Evolutionary conservation across 2,888 invertebrate genomes (phyloP).

Genomic region (Unio pictorum): DNA sequence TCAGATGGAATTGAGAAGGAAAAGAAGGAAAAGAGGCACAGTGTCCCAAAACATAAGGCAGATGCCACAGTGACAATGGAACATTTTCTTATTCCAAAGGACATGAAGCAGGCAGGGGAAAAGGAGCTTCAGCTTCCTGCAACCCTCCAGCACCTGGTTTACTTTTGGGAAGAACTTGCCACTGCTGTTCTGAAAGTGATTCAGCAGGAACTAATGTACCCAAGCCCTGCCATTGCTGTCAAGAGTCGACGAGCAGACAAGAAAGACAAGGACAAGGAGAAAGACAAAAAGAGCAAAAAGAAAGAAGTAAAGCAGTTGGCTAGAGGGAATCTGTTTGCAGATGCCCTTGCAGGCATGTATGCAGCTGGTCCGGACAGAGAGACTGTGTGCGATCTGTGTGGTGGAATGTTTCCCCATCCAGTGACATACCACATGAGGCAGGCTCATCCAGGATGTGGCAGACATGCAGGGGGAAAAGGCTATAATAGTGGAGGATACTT

Average conservation of each 20-base stretch:
- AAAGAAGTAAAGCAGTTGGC: constrained; percentile 74
- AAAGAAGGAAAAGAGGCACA: constrained; percentile 25
- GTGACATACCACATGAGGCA: constrained; percentile 93
- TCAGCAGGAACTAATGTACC: constrained; percentile 77
- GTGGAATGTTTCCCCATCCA: constrained; percentile 77
- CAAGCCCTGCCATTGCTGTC: constrained; percentile 74
- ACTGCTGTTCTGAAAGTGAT: constrained; percentile 76
- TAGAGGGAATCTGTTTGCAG: constrained; percentile 57
- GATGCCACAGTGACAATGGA: constrained; percentile 47
- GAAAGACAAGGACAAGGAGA: constrained; percentile 64
- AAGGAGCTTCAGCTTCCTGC: constrained; percentile 79
- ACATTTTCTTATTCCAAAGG: constrained; percentile 33
- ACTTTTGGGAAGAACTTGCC: constrained; percentile 88
- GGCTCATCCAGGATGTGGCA: constrained; percentile 92
- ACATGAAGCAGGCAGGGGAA: constrained; percentile 23
- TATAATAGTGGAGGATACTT: constrained; percentile 93
- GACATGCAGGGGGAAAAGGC: constrained; percentile 87
- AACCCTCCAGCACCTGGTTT: constrained; percentile 88
- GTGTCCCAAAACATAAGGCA: constrained; percentile 47
- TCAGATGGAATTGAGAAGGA: constrained; percentile 26
- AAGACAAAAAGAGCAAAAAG: constrained; percentile 71
- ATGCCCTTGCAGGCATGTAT: constrained; percentile 48
- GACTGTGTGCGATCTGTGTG: constrained; percentile 88
- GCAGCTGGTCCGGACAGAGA: constrained; percentile 68
- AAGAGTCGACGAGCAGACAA: constrained; percentile 58